These are phyloP conservation scores for Drosophila navojoa DNA, from an alignment of 1,140 invertebrate species.

Conservation along the genomic window DNA sequence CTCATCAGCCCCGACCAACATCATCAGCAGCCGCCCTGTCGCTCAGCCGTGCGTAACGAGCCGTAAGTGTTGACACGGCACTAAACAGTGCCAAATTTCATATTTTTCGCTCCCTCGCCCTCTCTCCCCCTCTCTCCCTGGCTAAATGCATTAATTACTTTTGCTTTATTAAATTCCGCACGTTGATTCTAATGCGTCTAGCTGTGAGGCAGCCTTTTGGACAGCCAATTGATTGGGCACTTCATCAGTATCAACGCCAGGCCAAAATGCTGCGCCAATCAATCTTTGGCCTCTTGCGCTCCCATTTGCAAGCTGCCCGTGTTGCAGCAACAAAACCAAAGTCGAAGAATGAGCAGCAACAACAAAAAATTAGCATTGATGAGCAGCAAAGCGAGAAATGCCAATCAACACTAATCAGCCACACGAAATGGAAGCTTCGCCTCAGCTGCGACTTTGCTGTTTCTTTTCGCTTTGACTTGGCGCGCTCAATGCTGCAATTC, in stretches of 20 bases:
- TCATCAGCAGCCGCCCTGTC: conserved; percentile 33
- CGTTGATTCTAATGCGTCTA: conserved; percentile 23
- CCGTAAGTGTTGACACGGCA: conserved; percentile 81
- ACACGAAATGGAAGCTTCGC: conserved; percentile 41
- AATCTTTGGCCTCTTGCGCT: conserved; percentile 76
- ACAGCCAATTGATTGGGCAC: conserved; percentile 69
- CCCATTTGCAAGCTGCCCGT: conserved; percentile 60
- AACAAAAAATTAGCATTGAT: conserved; percentile 80
- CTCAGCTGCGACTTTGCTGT: conserved; percentile 11
- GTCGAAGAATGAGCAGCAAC: conserved; percentile 16
- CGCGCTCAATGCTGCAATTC: conserved; percentile 73
- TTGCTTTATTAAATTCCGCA: conserved; percentile 45
- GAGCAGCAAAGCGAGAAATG: conserved; percentile 81
- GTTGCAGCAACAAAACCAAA: conserved; percentile 21
- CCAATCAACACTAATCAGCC: conserved; percentile 83
- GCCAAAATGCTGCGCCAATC: conserved; percentile 71
- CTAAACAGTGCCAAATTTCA: conserved; percentile 69
- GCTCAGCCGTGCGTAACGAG: conserved; percentile 70
- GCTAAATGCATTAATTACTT: conserved; percentile 68
- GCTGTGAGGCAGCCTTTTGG: neutral
- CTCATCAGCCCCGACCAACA: conserved; percentile 50
- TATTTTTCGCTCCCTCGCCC: conserved; percentile 41
- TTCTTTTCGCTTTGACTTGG: conserved; percentile 11
- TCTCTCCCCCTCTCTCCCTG: neutral
- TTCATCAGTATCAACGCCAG: conserved; percentile 66